phyloP scores from a whole-genome alignment of 1,140 invertebrate species.

The Bombus terrestris region DNA sequence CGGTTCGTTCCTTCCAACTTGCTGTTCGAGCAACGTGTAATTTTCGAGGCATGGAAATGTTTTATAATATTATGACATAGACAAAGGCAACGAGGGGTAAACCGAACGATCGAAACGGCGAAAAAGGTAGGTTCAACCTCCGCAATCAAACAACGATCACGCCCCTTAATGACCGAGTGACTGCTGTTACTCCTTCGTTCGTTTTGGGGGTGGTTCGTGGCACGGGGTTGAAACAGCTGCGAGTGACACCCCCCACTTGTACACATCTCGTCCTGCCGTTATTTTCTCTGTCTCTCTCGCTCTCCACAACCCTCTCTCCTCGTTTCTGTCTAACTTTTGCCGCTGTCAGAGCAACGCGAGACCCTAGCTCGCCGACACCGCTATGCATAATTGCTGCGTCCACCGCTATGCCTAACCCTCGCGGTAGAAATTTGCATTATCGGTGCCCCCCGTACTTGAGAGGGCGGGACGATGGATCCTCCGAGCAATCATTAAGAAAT shows the following conservation, averaged over 20 bases:
- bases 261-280: conserved; percentile 49
- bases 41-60: background rate
- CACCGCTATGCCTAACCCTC: conserved; percentile 54
- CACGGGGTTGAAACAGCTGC: conserved; percentile 72
- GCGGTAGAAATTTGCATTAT: conserved; percentile 70
- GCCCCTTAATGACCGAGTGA: conserved; percentile 73
- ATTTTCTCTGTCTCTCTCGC: conserved; percentile 34
- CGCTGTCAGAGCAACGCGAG: conserved; percentile 31
- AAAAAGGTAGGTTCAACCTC: conserved; percentile 59
- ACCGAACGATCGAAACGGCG: conserved; percentile 8
- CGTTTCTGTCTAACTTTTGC: conserved; percentile 1
- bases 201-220: conserved; percentile 57
- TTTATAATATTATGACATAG: background rate
- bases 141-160: conserved; percentile 73
- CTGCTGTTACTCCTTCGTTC: conserved; percentile 68
- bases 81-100: background rate
- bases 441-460: conserved; percentile 42
- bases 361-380: conserved; percentile 30
- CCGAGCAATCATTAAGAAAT: conserved; percentile 66
- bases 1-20: background rate
- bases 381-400: conserved; percentile 68
- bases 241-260: conserved; percentile 68
- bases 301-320: background rate
- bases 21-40: background rate
- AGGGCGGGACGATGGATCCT: conserved; percentile 39